Conservation (phyloP, 2,113 vertebrate species). For the Nycticorax nycticorax region DNA sequence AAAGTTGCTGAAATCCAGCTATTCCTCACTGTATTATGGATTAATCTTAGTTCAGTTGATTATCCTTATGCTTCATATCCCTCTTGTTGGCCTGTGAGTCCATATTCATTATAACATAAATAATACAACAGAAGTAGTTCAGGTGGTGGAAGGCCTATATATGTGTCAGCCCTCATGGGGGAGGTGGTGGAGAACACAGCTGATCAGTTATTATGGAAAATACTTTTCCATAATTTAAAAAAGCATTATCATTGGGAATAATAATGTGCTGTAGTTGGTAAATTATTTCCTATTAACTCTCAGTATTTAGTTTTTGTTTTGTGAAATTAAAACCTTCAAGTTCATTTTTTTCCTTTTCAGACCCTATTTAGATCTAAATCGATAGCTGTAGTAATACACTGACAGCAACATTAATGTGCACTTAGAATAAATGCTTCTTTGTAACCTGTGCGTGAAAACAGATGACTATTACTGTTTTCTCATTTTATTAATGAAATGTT, state of each 20-base stretch:
- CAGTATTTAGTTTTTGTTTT: background rate
- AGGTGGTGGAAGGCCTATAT: background rate
- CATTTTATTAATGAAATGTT: background rate
- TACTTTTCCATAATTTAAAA: background rate
- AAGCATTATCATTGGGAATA: background rate
- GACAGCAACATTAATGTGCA: background rate
- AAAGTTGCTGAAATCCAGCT: background rate
- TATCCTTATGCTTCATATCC: background rate
- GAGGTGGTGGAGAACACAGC: background rate
- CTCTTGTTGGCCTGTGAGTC: background rate
- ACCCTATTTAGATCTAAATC: background rate
- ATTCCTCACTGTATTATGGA: background rate
- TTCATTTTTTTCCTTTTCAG: background rate
- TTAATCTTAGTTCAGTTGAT: background rate
- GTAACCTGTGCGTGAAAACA: background rate
- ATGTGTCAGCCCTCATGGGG: background rate
- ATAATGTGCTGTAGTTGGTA: accelerated
- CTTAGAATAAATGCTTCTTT: background rate
- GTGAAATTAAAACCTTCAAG: background rate
- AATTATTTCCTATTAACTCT: background rate
- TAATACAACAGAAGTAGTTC: background rate
- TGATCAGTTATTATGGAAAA: background rate
- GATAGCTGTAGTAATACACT: background rate
- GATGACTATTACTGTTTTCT: background rate
- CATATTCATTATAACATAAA: background rate